Conservation (phyloP, 2,888 invertebrate genomes). For the Megalurothrips usitatus region DNA sequence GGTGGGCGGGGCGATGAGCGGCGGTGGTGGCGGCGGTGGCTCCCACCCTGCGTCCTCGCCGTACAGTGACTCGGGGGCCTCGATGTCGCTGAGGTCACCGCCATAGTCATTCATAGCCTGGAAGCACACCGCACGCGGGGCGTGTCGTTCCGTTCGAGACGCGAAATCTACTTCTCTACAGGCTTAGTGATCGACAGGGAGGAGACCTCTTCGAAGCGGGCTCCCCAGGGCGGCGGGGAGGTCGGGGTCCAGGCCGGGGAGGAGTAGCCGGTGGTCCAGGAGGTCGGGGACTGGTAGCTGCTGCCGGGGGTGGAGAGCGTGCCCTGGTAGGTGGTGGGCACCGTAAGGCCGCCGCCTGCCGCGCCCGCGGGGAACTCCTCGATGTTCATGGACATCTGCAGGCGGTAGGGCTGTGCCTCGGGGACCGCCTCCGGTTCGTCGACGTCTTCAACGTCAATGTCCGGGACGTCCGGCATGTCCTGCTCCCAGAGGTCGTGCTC, state of each 20-base stretch:
- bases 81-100: not conserved
- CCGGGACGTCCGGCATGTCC: not conserved
- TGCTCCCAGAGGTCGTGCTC: not conserved
- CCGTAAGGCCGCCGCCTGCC: not conserved
- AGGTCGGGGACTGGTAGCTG: not conserved
- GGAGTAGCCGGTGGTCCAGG: not conserved
- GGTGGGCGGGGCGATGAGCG: not conserved
- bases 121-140: not conserved
- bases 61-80: not conserved
- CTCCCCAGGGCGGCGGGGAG: not conserved
- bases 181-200: no score
- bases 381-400: constrained; percentile 24
- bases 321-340: not conserved
- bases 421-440: not conserved
- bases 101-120: not conserved
- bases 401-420: constrained; percentile 9
- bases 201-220: not conserved
- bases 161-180: no score
- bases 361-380: not conserved
- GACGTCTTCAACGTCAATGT: not conserved
- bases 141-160: no score
- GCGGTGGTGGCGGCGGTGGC: not conserved
- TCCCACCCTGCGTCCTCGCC: not conserved
- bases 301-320: not conserved
- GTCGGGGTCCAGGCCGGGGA: not conserved